Conservation (phyloP, 2,797 vertebrate species). For the Rhinichthys osculus region DNA sequence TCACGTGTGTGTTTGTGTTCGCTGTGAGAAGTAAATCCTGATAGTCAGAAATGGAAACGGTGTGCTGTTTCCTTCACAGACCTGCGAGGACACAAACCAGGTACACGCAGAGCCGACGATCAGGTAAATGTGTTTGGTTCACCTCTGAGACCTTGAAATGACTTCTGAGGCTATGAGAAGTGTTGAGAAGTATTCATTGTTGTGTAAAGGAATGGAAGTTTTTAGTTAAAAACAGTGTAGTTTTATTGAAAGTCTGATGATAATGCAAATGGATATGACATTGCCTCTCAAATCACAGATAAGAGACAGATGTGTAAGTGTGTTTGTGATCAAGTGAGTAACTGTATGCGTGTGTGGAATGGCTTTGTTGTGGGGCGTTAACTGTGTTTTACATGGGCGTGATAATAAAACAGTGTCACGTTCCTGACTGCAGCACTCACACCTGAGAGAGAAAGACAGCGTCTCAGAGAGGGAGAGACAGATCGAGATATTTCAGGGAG, state of each 20-base stretch:
- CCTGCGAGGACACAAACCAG: slow-evolving; percentile 34
- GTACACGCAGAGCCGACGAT: background rate
- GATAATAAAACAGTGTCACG: slow-evolving; percentile 57
- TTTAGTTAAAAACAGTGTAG: too few relatives aligned
- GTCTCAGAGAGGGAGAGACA: slow-evolving; percentile 2
- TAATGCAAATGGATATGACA: background rate
- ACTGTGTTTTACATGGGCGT: slow-evolving; percentile 22
- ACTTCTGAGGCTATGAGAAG: background rate
- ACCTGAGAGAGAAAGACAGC: slow-evolving; percentile 57
- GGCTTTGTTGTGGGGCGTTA: slow-evolving; percentile 28
- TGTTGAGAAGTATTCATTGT: background rate
- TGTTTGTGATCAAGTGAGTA: background rate
- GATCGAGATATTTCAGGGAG: slow-evolving; percentile 13
- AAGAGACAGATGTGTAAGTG: background rate
- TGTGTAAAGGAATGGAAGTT: too few relatives aligned
- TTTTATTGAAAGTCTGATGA: background rate
- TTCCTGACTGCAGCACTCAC: slow-evolving; percentile 62
- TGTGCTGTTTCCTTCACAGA: slow-evolving; percentile 24
- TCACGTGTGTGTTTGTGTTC: background rate
- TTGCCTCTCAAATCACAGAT: background rate
- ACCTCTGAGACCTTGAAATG: slow-evolving; percentile 1
- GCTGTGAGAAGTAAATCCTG: slow-evolving; percentile 17
- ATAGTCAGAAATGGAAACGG: slow-evolving; percentile 37
- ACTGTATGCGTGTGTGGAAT: background rate
- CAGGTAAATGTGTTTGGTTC: slow-evolving; percentile 43